Percentiles rank a stretch among this genome's conserved stretches.
These are phyloP conservation scores for Muscicapa adusta DNA, from an alignment of 2,113 vertebrate genomes.

Conservation along the genomic window DNA sequence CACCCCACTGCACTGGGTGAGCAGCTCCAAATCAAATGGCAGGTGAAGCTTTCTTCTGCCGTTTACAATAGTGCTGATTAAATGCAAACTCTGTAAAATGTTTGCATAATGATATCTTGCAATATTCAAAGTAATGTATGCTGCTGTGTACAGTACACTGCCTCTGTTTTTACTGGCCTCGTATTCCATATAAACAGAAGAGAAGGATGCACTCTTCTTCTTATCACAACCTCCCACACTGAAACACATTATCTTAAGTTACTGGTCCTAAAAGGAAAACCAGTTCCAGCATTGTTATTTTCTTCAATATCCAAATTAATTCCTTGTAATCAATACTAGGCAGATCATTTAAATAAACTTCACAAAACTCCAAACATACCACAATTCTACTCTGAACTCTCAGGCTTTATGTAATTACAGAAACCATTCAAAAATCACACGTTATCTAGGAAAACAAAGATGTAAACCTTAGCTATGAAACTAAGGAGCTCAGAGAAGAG, in stretches of 20 bases:
- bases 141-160: neutral
- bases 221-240: conserved; percentile 20
- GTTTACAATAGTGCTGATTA: neutral
- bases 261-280: conserved; percentile 3
- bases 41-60: neutral
- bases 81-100: neutral
- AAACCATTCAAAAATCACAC: neutral
- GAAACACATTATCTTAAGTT: conserved; percentile 42
- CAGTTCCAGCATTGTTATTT: neutral
- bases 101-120: neutral
- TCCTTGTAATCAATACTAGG: neutral
- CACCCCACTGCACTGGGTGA: neutral
- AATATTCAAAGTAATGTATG: neutral
- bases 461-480: neutral
- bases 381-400: neutral
- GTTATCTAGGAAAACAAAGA: neutral
- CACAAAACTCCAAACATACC: neutral
- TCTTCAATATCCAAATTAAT: neutral
- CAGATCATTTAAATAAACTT: neutral
- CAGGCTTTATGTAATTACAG: neutral
- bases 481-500: neutral
- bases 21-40: neutral
- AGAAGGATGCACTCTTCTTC: conserved; percentile 1
- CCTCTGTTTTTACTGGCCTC: neutral
- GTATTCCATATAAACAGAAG: neutral